Base-by-base conservation (phyloP, 2,113 vertebrate genomes). In the Phalacrocorax aristotelis region DNA sequence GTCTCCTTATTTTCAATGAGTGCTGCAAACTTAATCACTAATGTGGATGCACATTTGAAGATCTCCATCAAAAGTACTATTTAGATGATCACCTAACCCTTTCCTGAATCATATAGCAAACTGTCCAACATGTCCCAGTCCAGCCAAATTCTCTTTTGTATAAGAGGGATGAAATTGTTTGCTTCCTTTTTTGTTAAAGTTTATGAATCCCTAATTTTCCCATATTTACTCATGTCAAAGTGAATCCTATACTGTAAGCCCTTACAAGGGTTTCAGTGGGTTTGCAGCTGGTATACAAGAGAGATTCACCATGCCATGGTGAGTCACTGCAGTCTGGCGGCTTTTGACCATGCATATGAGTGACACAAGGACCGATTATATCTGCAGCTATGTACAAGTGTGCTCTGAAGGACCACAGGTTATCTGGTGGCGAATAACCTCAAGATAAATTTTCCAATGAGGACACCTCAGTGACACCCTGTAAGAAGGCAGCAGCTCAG, bases 231-330 rank as follows among this genome's bases (percentile, higher is more conserved):
- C 15, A 15, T 19, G 13, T 26, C 15, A 42, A 70, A 40, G 22
- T n/a, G 5, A 25, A 8, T 32, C 52, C 68, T 91, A 7, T 2
- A 9, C 21, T 32, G 15, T 30, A 48, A 83, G 13, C 5, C 4
- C 26, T 58, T 46, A 40, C 6, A 54, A 38, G 22, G n/a, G 32
- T 38, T 68, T 68, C 15, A 64, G 40, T 5, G 15, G 18, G 6
- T 76, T 70, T 74, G 23, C 25, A 48, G 57, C 40, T 76, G 19
- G 19, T 70, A 3, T 42, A 44, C 2, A 2, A 21, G 11, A 60
- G 23, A 40, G 9, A 21, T 8, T 85, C 32, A 13, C 44, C 8
- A 1, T 4, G 23, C 3, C 0, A 0, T 19, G 25, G 21, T 69
- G 58, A 20, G 42, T 55, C 49, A 5, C 46, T 57, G 85, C 82